phyloP scores from a whole-genome alignment of 2,888 invertebrate genomes.

The Rotaria magnacalcarata region DNA sequence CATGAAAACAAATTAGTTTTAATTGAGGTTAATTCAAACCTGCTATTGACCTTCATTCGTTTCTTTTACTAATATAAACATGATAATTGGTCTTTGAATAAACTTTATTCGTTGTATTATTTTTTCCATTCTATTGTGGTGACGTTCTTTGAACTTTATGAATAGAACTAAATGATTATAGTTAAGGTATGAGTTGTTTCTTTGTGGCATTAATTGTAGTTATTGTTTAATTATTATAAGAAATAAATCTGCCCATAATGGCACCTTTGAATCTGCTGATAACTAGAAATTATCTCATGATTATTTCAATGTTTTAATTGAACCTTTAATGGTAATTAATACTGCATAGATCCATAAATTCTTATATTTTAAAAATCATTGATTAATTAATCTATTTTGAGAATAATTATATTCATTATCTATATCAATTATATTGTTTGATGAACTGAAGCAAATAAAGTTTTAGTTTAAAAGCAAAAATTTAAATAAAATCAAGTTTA shows the following conservation, averaged over 20 bases:
- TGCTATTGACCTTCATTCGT: background rate
- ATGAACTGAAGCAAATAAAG: background rate
- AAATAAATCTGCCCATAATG: conserved; percentile 15
- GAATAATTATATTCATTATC: background rate
- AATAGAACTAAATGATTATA: background rate
- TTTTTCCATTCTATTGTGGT: background rate
- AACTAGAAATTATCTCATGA: too few relatives aligned
- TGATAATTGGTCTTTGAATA: background rate
- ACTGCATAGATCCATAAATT: background rate
- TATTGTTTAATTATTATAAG: background rate
- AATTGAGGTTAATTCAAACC: background rate
- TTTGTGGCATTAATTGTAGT: background rate
- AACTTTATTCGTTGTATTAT: background rate
- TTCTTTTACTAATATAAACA: background rate
- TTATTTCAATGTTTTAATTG: background rate
- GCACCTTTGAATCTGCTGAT: background rate
- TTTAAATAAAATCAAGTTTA: too few relatives aligned
- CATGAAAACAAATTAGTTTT: background rate
- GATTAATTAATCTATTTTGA: background rate
- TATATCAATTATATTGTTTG: background rate
- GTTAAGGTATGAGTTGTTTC: background rate
- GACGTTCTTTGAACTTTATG: too few relatives aligned
- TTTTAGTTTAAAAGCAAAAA: too few relatives aligned
- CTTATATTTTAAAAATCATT: background rate
- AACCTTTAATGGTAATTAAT: background rate